phyloP scores from a whole-genome alignment of 1,140 invertebrate genomes.

The Condylostylus longicornis region DNA sequence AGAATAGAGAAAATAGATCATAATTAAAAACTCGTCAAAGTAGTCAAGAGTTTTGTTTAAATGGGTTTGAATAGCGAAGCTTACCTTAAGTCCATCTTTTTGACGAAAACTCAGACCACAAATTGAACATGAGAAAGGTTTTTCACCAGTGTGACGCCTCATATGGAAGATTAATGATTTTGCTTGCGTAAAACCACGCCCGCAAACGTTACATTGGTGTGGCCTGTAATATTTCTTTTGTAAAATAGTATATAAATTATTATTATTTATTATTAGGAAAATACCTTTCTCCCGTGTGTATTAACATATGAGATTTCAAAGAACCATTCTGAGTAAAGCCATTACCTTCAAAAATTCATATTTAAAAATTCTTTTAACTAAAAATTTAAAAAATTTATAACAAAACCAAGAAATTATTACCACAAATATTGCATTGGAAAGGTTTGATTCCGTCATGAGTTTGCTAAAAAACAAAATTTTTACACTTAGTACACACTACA shows the following conservation, averaged over 20 bases:
- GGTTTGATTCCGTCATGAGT: conserved; percentile 45
- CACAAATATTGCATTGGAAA: conserved; percentile 44
- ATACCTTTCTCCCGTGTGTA: conserved; percentile 24
- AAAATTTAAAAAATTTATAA: too few relatives aligned
- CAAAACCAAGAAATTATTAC: too few relatives aligned
- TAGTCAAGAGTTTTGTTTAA: too few relatives aligned
- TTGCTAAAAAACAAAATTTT: too few relatives aligned
- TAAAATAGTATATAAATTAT: too few relatives aligned
- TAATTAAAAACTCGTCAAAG: background rate
- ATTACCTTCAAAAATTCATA: too few relatives aligned
- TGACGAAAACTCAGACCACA: conserved; percentile 20
- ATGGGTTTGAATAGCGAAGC: too few relatives aligned
- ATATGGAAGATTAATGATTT: conserved; percentile 13
- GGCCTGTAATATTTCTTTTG: too few relatives aligned
- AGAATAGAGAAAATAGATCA: background rate
- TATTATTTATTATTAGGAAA: too few relatives aligned
- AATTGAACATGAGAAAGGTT: conserved; percentile 32
- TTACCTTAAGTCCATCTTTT: conserved; percentile 13
- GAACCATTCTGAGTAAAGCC: conserved; percentile 41
- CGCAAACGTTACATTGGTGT: conserved; percentile 21
- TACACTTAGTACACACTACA: too few relatives aligned
- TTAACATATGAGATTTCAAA: conserved; percentile 33
- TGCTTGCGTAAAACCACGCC: conserved; percentile 21
- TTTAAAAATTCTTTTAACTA: too few relatives aligned
- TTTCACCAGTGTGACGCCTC: conserved; percentile 26